Evolutionary conservation across 2,113 vertebrate species (phyloP).

Genomic region (Gadus chalcogrammus): DNA sequence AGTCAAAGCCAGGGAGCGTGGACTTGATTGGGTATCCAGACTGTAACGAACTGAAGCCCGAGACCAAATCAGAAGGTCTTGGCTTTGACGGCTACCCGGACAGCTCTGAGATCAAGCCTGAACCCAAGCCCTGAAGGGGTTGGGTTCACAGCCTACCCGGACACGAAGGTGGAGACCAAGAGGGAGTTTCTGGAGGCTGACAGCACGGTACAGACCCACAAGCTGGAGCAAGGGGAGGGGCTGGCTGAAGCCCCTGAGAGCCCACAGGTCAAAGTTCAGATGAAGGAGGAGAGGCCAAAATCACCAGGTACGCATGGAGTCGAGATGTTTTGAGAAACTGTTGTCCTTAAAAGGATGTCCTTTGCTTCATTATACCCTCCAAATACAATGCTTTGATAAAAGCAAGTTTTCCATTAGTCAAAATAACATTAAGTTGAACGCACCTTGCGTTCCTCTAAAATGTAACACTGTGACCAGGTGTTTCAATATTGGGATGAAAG

Average conservation of each 20-base stretch:
- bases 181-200: slow-evolving; percentile 64
- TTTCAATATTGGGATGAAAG: too few species aligned
- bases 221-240: slow-evolving; percentile 62
- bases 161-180: slow-evolving; percentile 59
- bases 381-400: too few species aligned
- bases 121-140: slow-evolving; percentile 38
- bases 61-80: slow-evolving; percentile 40
- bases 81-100: slow-evolving; percentile 41
- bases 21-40: slow-evolving; percentile 18
- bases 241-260: slow-evolving; percentile 46
- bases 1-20: slow-evolving; percentile 39
- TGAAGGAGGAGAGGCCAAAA: slow-evolving; percentile 65
- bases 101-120: slow-evolving; percentile 45
- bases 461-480: too few species aligned
- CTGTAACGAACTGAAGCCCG: slow-evolving; percentile 33
- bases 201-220: slow-evolving; percentile 67
- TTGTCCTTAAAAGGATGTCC: too few species aligned
- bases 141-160: background rate
- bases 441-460: too few species aligned
- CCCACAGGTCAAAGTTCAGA: slow-evolving; percentile 54
- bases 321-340: too few species aligned
- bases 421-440: too few species aligned
- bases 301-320: slow-evolving; percentile 57
- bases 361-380: too few species aligned
- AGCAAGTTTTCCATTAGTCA: too few species aligned